phyloP scores from a whole-genome alignment of 2,113 vertebrate genomes.

The Ptilorrhoa leucosticta region DNA sequence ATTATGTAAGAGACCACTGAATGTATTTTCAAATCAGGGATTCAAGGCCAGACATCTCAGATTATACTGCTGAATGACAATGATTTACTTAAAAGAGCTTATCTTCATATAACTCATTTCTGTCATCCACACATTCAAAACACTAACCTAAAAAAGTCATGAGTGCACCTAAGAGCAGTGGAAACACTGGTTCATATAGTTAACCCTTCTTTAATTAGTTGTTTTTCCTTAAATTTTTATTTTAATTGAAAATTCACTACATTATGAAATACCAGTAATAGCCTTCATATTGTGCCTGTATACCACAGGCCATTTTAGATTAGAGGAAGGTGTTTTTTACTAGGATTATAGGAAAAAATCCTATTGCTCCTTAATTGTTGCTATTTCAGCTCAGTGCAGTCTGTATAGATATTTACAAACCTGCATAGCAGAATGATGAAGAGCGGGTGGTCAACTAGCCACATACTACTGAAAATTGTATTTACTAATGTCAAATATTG shows the following conservation, averaged over 20 bases:
- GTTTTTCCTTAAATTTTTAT: neutral
- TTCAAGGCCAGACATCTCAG: neutral
- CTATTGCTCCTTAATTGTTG: neutral
- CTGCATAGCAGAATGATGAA: neutral
- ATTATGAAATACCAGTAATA: neutral
- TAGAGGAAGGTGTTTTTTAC: neutral
- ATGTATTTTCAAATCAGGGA: constrained; percentile 7
- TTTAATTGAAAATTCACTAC: neutral
- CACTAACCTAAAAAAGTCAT: neutral
- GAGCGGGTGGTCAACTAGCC: neutral
- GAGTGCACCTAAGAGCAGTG: neutral
- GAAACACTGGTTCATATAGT: neutral
- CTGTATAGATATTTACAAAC: neutral
- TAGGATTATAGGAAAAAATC: neutral
- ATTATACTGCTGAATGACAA: neutral
- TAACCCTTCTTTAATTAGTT: neutral
- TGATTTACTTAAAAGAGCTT: neutral
- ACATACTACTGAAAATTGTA: neutral
- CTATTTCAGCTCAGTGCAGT: neutral
- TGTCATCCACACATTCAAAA: neutral
- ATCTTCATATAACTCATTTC: neutral
- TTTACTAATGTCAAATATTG: neutral
- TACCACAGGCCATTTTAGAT: neutral
- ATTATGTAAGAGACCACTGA: constrained; percentile 19
- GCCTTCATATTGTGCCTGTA: neutral